Evolutionary conservation across 2,888 invertebrate species (phyloP).

Genomic region (Coenonympha arcania): DNA sequence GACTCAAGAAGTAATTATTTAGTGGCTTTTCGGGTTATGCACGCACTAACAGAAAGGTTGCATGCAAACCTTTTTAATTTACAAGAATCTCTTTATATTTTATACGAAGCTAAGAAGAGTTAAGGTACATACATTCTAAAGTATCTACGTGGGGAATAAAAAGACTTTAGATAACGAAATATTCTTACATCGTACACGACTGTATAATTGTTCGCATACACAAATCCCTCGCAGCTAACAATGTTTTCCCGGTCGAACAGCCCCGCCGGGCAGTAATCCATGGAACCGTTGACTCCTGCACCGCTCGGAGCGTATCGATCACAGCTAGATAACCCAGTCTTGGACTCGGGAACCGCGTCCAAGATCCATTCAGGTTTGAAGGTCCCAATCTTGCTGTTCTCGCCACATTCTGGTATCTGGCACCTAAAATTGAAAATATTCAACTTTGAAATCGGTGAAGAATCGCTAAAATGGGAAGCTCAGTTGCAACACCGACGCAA

Average conservation of each 20-base stretch:
- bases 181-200: conserved; percentile 35
- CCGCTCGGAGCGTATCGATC: conserved; percentile 38
- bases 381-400: conserved; percentile 28
- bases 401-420: conserved; percentile 55
- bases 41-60: no score
- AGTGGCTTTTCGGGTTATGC: no score
- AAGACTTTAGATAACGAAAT: not conserved
- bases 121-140: no score
- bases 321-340: conserved; percentile 51
- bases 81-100: no score
- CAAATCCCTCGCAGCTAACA: conserved; percentile 29
- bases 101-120: no score
- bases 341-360: conserved; percentile 45
- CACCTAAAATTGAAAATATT: conserved; percentile 45
- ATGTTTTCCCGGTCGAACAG: conserved; percentile 35
- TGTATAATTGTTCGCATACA: conserved; percentile 32
- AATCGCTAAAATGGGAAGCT: no score
- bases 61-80: no score
- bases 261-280: conserved; percentile 39
- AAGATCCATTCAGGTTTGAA: conserved; percentile 46
- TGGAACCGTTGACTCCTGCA: conserved; percentile 28
- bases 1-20: no score
- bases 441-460: not conserved
- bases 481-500: no score
- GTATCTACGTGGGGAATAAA: not conserved